Percentiles rank a stretch among this genome's conserved stretches.
These are phyloP conservation scores for Cremastinae sp. DNA, from an alignment of 2,888 invertebrate species.

Conservation along the genomic window DNA sequence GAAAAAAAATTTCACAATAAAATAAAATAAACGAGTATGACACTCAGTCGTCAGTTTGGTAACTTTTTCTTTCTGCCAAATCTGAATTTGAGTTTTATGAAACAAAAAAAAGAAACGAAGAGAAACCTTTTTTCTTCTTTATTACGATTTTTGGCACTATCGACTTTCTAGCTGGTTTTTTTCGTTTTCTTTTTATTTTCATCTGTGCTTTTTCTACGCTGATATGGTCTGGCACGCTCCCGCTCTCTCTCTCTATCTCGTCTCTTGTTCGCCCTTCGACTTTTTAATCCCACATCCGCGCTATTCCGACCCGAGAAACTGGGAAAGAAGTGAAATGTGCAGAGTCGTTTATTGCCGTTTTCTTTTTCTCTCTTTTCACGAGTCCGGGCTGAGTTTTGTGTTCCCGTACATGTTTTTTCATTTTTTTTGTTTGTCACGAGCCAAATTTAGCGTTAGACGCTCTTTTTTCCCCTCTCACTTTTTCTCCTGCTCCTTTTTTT, in stretches of 20 bases:
- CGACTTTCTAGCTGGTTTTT: constrained; percentile 51
- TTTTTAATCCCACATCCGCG: constrained; percentile 11
- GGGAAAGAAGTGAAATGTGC: constrained; percentile 17
- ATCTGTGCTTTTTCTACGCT: constrained; percentile 46
- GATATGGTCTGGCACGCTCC: constrained; percentile 60
- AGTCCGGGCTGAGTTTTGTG: constrained; percentile 23
- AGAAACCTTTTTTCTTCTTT: constrained; percentile 20
- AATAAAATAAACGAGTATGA: too few species aligned
- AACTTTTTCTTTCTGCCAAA: too few species aligned
- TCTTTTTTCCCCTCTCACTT: constrained; percentile 23
- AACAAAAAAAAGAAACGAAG: neutral
- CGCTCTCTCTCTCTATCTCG: constrained; percentile 27
- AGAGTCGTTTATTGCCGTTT: neutral
- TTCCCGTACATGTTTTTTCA: constrained; percentile 18
- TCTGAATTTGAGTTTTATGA: neutral
- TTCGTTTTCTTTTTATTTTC: constrained; percentile 12
- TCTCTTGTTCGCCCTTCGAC: neutral
- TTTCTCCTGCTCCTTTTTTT: constrained; percentile 6
- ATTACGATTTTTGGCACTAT: constrained; percentile 66
- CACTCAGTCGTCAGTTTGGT: too few species aligned
- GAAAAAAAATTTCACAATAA: too few species aligned
- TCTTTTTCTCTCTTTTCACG: neutral
- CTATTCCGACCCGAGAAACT: constrained; percentile 32
- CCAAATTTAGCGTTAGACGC: constrained; percentile 52
- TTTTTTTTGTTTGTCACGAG: constrained; percentile 41